Percentiles rank a stretch among this genome's conserved stretches.
phyloP scores from a whole-genome alignment of 2,797 vertebrate genomes.

The Euphonia xanthogaster region DNA sequence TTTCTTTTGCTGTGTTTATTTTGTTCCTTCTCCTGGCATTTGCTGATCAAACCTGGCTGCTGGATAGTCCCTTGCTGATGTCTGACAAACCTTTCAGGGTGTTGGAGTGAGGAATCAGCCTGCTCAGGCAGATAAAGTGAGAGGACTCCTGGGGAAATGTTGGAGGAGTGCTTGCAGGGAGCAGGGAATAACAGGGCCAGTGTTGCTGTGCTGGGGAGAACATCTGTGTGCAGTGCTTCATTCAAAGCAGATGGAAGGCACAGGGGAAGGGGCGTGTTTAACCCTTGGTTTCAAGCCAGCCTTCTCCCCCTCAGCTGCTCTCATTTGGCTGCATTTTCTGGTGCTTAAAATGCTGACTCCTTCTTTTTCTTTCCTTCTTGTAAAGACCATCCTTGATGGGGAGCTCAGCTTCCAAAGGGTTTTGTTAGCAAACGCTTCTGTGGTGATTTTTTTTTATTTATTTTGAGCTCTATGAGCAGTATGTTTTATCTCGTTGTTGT shows the following conservation, averaged over 20 bases:
- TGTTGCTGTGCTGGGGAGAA: not conserved
- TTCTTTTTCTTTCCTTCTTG: not conserved
- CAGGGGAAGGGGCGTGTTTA: not conserved
- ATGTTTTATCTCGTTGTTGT: not conserved
- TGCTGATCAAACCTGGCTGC: not conserved
- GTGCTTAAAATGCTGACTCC: conserved; percentile 7
- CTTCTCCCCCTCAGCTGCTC: not conserved
- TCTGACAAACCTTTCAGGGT: not conserved
- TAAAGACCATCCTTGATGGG: not conserved
- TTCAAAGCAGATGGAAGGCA: conserved; percentile 32
- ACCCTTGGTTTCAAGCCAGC: conserved; percentile 13
- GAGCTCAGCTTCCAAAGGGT: not conserved
- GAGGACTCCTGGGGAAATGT: not conserved
- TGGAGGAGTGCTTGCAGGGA: not conserved
- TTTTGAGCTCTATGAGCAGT: not conserved
- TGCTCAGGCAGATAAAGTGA: not conserved
- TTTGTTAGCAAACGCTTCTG: not conserved
- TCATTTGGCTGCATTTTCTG: not conserved
- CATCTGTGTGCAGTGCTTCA: conserved; percentile 22
- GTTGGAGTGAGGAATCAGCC: not conserved
- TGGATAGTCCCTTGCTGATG: not conserved
- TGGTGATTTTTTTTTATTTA: not conserved
- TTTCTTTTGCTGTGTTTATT: not conserved
- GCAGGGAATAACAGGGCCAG: not conserved
- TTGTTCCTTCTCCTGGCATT: not conserved